Conservation (phyloP, 2,888 invertebrate species). For the Cetonia aurata region DNA sequence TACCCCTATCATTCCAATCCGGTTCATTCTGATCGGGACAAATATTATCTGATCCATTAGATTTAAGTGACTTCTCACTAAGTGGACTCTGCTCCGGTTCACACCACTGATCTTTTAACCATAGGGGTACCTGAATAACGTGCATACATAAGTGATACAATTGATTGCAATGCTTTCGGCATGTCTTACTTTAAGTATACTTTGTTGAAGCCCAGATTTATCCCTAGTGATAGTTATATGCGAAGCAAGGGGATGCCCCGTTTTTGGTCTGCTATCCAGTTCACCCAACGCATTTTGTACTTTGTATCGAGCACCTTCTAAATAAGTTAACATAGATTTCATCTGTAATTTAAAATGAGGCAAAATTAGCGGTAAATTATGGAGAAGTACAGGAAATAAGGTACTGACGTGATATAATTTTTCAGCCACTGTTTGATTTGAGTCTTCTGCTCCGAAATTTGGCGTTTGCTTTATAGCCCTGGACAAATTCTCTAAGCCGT, state of each 20-base stretch:
- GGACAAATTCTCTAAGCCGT: conserved; percentile 89
- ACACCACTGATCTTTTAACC: conserved; percentile 77
- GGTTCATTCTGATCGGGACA: conserved; percentile 69
- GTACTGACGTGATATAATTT: conserved; percentile 89
- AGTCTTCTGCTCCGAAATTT: conserved; percentile 87
- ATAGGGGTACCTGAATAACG: conserved; percentile 76
- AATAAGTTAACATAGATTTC: conserved; percentile 90
- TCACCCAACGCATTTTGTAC: conserved; percentile 86
- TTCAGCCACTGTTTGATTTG: conserved; percentile 91
- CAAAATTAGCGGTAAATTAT: not conserved
- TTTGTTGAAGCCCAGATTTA: conserved; percentile 90
- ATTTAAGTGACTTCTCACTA: conserved; percentile 63
- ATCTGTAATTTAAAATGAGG: conserved; percentile 75
- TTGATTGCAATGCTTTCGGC: not conserved
- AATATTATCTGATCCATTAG: conserved; percentile 65
- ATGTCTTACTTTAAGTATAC: conserved; percentile 78
- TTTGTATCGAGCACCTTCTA: conserved; percentile 92
- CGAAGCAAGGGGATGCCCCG: conserved; percentile 84
- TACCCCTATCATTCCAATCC: conserved; percentile 81
- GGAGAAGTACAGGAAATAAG: conserved; percentile 7
- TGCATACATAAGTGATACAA: not conserved
- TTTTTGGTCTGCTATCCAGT: conserved; percentile 82
- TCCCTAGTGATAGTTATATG: conserved; percentile 91
- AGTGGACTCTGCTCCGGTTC: conserved; percentile 64
- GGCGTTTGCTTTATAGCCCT: conserved; percentile 89